A percentile compares a stretch with the other conserved stretches of the same genome.
Conservation (phyloP, 2,797 vertebrate species). For the Sebastolobus alascanus region DNA sequence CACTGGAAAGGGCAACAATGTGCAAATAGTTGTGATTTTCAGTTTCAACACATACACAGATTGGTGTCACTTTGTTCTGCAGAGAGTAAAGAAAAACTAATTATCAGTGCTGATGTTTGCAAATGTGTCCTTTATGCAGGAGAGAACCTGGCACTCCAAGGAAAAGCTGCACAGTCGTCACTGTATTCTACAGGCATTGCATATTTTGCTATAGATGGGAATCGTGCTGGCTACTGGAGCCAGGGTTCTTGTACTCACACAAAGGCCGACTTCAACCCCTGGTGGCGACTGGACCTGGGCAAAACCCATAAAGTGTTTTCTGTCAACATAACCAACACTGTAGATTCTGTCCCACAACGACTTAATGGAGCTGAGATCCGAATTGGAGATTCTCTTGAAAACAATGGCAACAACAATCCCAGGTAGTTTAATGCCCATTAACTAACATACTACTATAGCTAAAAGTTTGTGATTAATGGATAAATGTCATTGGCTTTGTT, state of each 20-base stretch:
- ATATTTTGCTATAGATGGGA: conserved; percentile 67
- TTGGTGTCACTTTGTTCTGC: background rate
- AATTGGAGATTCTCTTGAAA: conserved; percentile 65
- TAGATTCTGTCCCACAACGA: rapidly evolving
- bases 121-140: conserved; percentile 23
- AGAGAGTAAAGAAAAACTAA: background rate
- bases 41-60: background rate
- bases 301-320: conserved; percentile 63
- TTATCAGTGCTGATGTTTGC: background rate
- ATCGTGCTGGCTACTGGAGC: background rate
- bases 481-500: background rate
- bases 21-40: background rate
- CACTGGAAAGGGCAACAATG: too few relatives aligned
- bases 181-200: background rate
- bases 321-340: conserved; percentile 55
- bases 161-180: conserved; percentile 55
- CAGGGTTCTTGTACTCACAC: conserved; percentile 63
- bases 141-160: conserved; percentile 56
- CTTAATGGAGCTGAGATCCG: conserved; percentile 68
- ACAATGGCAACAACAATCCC: conserved; percentile 70
- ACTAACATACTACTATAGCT: background rate
- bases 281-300: conserved; percentile 78
- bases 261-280: background rate
- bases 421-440: conserved; percentile 23
- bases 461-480: too few relatives aligned